Evolutionary conservation across 2,113 vertebrate species (phyloP).

Genomic region (Gymnorhina tibicen): DNA sequence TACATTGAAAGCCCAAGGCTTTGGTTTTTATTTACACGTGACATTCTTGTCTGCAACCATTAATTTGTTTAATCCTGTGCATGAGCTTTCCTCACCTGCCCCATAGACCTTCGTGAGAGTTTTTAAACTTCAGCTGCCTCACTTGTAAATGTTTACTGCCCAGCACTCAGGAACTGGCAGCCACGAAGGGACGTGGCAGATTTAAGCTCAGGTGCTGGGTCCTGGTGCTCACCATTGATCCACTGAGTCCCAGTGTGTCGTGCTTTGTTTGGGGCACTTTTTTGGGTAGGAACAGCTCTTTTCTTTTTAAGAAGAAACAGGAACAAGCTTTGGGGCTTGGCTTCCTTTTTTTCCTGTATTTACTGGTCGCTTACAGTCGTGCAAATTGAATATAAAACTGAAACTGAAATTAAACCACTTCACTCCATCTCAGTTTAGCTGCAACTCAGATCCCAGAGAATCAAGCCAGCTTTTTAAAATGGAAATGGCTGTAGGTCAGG

Average conservation of each 20-base stretch:
- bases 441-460: background rate
- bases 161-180: background rate
- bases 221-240: background rate
- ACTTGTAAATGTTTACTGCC: background rate
- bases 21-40: background rate
- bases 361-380: background rate
- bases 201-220: too few species aligned
- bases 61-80: background rate
- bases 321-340: background rate
- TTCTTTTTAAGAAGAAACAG: background rate
- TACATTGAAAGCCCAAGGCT: background rate
- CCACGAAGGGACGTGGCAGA: too few species aligned
- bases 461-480: background rate
- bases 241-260: background rate
- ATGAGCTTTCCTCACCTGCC: background rate
- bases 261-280: background rate
- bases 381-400: background rate
- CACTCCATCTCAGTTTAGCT: background rate
- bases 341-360: background rate
- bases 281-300: background rate
- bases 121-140: background rate
- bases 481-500: background rate
- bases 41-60: background rate
- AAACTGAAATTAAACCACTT: background rate
- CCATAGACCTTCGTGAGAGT: background rate